Base-by-base conservation (phyloP, 2,113 vertebrate genomes). In the Pteruthius melanotis region DNA sequence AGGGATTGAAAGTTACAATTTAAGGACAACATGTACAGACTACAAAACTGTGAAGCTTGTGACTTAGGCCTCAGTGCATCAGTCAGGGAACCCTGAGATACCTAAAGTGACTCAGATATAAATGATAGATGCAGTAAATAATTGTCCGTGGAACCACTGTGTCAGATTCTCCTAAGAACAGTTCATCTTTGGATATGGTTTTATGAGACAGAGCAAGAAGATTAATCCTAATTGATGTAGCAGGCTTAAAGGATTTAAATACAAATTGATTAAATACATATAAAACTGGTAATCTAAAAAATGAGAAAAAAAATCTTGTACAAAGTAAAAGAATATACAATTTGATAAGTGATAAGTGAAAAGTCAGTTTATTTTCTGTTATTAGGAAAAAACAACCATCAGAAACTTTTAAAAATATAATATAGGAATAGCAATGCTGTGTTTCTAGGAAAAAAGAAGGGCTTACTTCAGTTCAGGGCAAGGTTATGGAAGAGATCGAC, bases 171-270 rank as follows among this genome's bases (percentile, higher is more conserved):
- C 28, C 59, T 53, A 80, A 69, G 40, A 83, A 77, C 7, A 15
- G 15, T 64, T 72, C 45, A 28, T 93, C 28, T 80, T 90, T 80
- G 52, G 35, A 53, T 2, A 2, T 13, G 14, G 15, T 61, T 91
- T 93, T 83, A 31, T 61, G 68, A 65, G 33, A 57, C 4, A 61
- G 28, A 83, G 20, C 9, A 80, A 88, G 57, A 27, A 91, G 16
- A 72, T 92, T 83, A 85, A 54, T 72, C 33, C 8, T 74, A 86
- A 88, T 83, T 91, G 59, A 85, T 64, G 31, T 50, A 72, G 7
- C 4, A 70, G 45, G 18, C 9, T 82, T 93, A 61, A 53, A 83
- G 16, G 42, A 85, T 90, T 87, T 76, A 87, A 87, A 72, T 79
- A 79, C 14, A 42, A 71, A 35, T 42, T 56, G 9, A 72, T 82